Evolutionary conservation across 2,113 vertebrate species (phyloP), one percentile per base, ranked within the genome.

Genomic region (Lates calcarifer): DNA sequence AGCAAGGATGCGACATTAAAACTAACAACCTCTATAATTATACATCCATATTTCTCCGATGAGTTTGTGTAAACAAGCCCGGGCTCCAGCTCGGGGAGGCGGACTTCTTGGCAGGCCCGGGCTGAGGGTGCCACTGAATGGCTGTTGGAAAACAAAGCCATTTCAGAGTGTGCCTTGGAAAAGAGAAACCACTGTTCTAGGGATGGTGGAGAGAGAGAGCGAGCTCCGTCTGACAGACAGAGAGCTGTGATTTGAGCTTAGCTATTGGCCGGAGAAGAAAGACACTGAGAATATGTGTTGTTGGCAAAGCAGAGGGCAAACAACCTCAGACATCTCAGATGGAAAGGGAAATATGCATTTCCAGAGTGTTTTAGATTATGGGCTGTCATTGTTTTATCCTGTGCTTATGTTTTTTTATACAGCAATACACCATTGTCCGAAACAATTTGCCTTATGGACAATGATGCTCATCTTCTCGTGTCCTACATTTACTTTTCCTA

Each of bases 11-110:
- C 77, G 74, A 92, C 92, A 92, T 92, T 92, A 90, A 94, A 93
- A 87, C 92, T 89, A 93, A 94, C 90, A 90, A 68, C 90, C 88
- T 88, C 91, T 90, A 89, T 92, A 94, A 94, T 94, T 94, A 94
- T 76, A 90, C 83, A 85, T 90, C 91, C 91, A 93, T 93, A 94
- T 93, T 93, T 93, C 92, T 91, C 76, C 81, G 53, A 93, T 93
- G 93, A 93, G 91, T 93, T 93, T 94, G 89, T 91, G 92, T 92
- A 94, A 94, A 94, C 91, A 94, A 63, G 89, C 71, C 82, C 67
- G 31, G 87, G 89, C 87, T 92, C 90, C 88, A 89, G 86, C 78
- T 91, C 60, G 31, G 82, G 84, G 90, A 91, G 91, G 90, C 87
- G 82, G 87, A 86, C 89, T 74, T 90, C 84, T 91, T 93, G 93